phyloP scores from a whole-genome alignment of 2,888 invertebrate genomes.

The Parnassius mnemosyne region DNA sequence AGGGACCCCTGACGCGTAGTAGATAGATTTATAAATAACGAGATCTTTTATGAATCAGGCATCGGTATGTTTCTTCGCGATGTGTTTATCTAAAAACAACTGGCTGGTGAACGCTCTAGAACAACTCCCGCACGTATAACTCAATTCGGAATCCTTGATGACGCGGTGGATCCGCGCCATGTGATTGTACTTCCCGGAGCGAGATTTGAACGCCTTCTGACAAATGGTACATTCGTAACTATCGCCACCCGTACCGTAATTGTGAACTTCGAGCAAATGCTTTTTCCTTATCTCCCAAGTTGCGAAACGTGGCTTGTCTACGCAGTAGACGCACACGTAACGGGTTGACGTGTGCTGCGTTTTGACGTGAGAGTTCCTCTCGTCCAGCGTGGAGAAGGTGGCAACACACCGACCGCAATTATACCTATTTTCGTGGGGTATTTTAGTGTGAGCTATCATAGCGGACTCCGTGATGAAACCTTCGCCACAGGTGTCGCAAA shows the following conservation, averaged over 20 bases:
- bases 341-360: slow-evolving; percentile 68
- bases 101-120: slow-evolving; percentile 77
- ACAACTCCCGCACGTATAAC: slow-evolving; percentile 73
- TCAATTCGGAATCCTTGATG: slow-evolving; percentile 68
- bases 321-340: slow-evolving; percentile 68
- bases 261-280: slow-evolving; percentile 69
- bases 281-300: slow-evolving; percentile 70
- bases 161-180: slow-evolving; percentile 68
- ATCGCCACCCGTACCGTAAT: slow-evolving; percentile 65
- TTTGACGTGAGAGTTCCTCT: slow-evolving; percentile 67
- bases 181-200: slow-evolving; percentile 72
- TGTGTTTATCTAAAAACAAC: slow-evolving; percentile 77
- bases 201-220: slow-evolving; percentile 67
- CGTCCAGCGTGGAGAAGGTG: slow-evolving; percentile 64
- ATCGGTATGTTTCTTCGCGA: slow-evolving; percentile 75
- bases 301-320: slow-evolving; percentile 68
- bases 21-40: too few relatives aligned
- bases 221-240: slow-evolving; percentile 69
- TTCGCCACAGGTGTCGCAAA: slow-evolving; percentile 72
- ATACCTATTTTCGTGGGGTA: slow-evolving; percentile 72
- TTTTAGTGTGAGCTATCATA: slow-evolving; percentile 69
- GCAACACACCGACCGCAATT: slow-evolving; percentile 69
- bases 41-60: neutral
- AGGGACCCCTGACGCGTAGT: too few relatives aligned
- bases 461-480: slow-evolving; percentile 73